Conservation (phyloP, 2,113 vertebrate genomes). For the Oncorhynchus clarkii region DNA sequence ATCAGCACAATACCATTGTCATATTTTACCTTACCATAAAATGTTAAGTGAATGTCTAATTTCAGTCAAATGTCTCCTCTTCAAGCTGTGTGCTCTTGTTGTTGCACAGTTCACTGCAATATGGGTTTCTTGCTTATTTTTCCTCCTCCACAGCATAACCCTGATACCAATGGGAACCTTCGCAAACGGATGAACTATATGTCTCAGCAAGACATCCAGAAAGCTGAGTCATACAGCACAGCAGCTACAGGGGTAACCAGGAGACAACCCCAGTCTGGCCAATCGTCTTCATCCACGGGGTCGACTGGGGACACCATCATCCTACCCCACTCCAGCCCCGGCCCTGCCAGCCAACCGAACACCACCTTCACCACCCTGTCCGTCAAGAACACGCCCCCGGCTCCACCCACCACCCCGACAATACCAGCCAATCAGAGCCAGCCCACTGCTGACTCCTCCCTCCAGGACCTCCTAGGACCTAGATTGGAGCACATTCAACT, state of each 20-base stretch:
- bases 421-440: background rate
- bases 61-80: background rate
- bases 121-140: background rate
- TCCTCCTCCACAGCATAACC: constrained; percentile 71
- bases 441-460: constrained; percentile 53
- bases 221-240: constrained; percentile 60
- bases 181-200: constrained; percentile 88
- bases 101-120: too few species aligned
- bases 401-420: constrained; percentile 73
- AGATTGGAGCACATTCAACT: constrained; percentile 87
- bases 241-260: constrained; percentile 64
- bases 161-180: constrained; percentile 84
- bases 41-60: too few species aligned
- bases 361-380: constrained; percentile 72
- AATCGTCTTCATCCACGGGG: constrained; percentile 66
- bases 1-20: background rate
- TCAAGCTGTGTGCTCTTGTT: background rate
- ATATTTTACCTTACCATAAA: too few species aligned
- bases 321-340: constrained; percentile 83
- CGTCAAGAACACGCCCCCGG: constrained; percentile 75
- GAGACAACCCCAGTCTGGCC: constrained; percentile 61
- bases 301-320: constrained; percentile 67
- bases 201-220: constrained; percentile 36
- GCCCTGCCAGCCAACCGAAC: constrained; percentile 83
- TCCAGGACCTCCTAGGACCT: constrained; percentile 83